Conservation (phyloP, 2,888 invertebrate species). For the Octonoba sinensis region DNA sequence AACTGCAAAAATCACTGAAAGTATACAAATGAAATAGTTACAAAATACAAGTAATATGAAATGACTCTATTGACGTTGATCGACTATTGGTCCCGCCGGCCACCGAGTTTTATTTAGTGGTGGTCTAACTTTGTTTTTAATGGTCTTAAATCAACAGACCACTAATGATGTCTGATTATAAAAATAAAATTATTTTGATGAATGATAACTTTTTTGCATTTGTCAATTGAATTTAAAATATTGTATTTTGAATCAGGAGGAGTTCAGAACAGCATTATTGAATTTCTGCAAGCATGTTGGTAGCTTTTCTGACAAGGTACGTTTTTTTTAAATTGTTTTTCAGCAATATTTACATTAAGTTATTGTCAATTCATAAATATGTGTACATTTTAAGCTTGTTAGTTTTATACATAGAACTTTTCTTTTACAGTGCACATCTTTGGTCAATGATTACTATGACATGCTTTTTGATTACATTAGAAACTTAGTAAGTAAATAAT, state of each 20-base stretch:
- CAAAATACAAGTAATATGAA: no score
- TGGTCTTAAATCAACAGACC: no score
- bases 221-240: no score
- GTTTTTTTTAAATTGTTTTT: neutral
- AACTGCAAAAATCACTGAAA: no score
- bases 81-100: no score
- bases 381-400: neutral
- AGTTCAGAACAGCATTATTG: constrained; percentile 63
- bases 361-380: neutral
- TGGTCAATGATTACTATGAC: constrained; percentile 85
- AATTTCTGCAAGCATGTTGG: constrained; percentile 63
- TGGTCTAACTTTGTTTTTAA: no score
- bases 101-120: no score
- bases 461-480: constrained; percentile 80
- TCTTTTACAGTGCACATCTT: constrained; percentile 76
- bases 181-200: neutral
- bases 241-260: constrained; percentile 57
- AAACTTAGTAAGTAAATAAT: constrained; percentile 73
- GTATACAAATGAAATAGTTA: no score
- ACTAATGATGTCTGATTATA: no score
- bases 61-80: no score
- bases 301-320: constrained; percentile 50
- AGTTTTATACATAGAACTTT: neutral
- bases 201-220: no score
- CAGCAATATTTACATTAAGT: neutral